These are phyloP conservation scores for Platichthys stellatus DNA, from an alignment of 2,113 vertebrate genomes.

Conservation along the genomic window DNA sequence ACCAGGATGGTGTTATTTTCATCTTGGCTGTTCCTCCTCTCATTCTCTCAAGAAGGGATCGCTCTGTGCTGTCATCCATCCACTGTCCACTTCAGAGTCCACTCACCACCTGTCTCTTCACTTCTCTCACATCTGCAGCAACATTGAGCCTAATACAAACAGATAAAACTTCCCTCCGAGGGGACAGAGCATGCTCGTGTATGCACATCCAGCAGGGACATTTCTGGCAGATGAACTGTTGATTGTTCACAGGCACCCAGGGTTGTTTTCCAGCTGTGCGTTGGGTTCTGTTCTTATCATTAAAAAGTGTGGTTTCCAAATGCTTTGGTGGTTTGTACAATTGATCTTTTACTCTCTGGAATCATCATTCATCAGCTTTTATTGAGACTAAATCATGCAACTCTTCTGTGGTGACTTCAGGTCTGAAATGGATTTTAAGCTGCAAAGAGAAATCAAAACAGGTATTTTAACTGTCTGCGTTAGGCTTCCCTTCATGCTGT, in stretches of 20 bases:
- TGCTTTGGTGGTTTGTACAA: not conserved
- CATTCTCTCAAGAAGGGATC: conserved; percentile 29
- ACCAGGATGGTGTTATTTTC: not conserved
- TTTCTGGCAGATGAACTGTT: not conserved
- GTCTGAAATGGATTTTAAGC: not conserved
- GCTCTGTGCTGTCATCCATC: not conserved
- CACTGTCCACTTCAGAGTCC: conserved; percentile 1
- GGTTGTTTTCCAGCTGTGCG: not conserved
- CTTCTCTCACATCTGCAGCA: conserved; percentile 12
- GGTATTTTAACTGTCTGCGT: conserved; percentile 38
- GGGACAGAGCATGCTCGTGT: not conserved
- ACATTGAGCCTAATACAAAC: conserved; percentile 38
- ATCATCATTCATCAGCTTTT: not conserved
- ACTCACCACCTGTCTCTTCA: not conserved
- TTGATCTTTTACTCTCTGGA: not conserved
- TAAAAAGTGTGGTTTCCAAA: not conserved
- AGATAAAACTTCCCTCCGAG: not conserved
- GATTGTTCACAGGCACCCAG: not conserved
- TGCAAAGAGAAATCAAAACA: not conserved
- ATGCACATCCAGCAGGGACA: not conserved
- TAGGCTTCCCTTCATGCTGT: conserved; percentile 5
- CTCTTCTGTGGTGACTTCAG: conserved; percentile 3
- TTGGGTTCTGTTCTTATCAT: not conserved
- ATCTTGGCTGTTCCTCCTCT: conserved; percentile 16
- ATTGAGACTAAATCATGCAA: conserved; percentile 9